A percentile compares a stretch with the other conserved stretches of the same genome.
phyloP scores from a whole-genome alignment of 1,140 invertebrate species.

The Temnothorax longispinosus region DNA sequence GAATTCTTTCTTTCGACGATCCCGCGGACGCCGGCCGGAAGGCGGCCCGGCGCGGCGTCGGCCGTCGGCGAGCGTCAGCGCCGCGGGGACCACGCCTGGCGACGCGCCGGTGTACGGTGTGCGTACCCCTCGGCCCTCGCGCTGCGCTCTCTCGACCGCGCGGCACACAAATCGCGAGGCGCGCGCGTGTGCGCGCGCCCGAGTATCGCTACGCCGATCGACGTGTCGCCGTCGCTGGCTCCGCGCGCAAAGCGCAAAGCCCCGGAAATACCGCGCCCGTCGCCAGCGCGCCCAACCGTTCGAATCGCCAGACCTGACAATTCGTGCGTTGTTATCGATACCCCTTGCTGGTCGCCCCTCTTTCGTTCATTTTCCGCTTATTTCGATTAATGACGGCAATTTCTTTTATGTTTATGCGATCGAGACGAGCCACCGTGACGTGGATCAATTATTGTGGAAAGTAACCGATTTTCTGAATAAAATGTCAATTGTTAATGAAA shows the following conservation, averaged over 20 bases:
- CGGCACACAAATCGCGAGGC: conserved; percentile 26
- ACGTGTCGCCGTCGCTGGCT: conserved; percentile 59
- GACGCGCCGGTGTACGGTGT: neutral
- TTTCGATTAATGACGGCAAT: neutral
- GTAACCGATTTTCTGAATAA: neutral
- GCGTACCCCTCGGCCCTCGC: no score
- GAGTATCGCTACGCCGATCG: conserved; percentile 74
- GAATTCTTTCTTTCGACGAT: neutral
- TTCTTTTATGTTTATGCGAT: neutral
- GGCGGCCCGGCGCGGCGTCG: neutral
- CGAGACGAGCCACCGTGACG: neutral
- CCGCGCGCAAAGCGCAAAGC: conserved; percentile 73
- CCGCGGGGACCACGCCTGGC: neutral
- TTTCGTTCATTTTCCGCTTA: neutral
- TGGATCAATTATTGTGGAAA: neutral
- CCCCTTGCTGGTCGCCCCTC: neutral
- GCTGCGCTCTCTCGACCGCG: no score
- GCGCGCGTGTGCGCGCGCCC: conserved; percentile 25
- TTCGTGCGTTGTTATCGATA: conserved; percentile 62
- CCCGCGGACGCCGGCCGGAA: neutral
- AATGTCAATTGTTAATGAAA: neutral
- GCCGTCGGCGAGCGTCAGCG: neutral
- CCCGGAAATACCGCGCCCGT: conserved; percentile 85
- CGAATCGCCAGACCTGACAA: conserved; percentile 74
- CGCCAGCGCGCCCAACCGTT: conserved; percentile 79